phyloP scores from a whole-genome alignment of 2,113 vertebrate genomes.

The Aythya baeri region DNA sequence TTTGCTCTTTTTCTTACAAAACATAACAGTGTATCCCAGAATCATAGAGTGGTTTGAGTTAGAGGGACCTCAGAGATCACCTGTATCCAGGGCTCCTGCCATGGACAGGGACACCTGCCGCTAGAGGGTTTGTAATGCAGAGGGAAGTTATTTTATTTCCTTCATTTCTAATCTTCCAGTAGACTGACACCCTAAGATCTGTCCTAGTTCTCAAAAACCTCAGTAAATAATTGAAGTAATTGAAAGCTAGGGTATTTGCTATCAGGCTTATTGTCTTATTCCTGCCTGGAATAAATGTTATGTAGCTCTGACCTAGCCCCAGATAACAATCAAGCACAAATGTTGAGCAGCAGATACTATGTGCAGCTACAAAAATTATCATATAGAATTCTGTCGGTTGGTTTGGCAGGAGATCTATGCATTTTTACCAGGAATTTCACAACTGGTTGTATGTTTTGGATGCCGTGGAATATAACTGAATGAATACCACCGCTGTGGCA shows the following conservation, averaged over 20 bases:
- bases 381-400: neutral
- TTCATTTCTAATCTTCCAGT: neutral
- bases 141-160: neutral
- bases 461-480: neutral
- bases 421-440: neutral
- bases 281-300: neutral
- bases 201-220: neutral
- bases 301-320: neutral
- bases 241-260: neutral
- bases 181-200: neutral
- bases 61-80: neutral
- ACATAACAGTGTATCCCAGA: neutral
- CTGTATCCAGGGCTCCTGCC: neutral
- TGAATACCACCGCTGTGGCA: neutral
- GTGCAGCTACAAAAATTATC: neutral
- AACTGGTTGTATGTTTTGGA: neutral
- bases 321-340: neutral
- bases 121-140: neutral
- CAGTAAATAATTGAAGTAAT: neutral
- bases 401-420: neutral
- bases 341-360: neutral
- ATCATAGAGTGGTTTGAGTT: neutral
- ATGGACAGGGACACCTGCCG: neutral
- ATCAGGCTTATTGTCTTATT: neutral
- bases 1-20: too few relatives aligned